Conservation (phyloP, 2,113 vertebrate species). For the Taurulus bubalis region DNA sequence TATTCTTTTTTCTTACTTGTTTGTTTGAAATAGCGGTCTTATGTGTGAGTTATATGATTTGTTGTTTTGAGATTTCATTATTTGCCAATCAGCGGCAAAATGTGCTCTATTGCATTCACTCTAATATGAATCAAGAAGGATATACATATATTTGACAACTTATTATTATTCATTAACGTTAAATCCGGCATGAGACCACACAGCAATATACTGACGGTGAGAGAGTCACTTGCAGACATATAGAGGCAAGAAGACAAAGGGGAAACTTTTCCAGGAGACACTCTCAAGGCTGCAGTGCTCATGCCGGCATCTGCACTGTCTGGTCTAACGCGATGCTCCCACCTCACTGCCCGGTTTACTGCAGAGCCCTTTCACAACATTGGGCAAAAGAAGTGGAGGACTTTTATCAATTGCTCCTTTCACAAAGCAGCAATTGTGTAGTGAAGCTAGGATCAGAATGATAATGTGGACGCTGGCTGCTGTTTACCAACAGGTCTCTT, state of each 20-base stretch:
- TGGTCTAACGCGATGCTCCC: conserved; percentile 74
- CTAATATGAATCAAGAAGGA: conserved; percentile 1
- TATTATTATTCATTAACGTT: conserved; percentile 7
- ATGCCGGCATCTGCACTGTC: conserved; percentile 96
- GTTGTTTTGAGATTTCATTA: conserved; percentile 4
- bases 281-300: conserved; percentile 89
- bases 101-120: background rate
- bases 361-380: conserved; percentile 77
- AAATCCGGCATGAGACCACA: conserved; percentile 15
- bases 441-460: conserved; percentile 84
- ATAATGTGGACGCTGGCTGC: conserved; percentile 88
- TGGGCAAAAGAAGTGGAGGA: conserved; percentile 89
- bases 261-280: conserved; percentile 86
- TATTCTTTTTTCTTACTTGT: background rate
- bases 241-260: conserved; percentile 86
- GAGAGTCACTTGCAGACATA: conserved; percentile 62
- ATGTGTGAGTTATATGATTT: background rate
- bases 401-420: conserved; percentile 90
- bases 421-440: conserved; percentile 95
- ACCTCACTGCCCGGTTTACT: conserved; percentile 71
- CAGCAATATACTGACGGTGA: conserved; percentile 59
- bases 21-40: background rate
- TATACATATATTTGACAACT: background rate
- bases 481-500: conserved; percentile 93
- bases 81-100: background rate